These are phyloP conservation scores for Drosophila neocordata DNA, from an alignment of 1,140 invertebrate genomes.

Conservation along the genomic window DNA sequence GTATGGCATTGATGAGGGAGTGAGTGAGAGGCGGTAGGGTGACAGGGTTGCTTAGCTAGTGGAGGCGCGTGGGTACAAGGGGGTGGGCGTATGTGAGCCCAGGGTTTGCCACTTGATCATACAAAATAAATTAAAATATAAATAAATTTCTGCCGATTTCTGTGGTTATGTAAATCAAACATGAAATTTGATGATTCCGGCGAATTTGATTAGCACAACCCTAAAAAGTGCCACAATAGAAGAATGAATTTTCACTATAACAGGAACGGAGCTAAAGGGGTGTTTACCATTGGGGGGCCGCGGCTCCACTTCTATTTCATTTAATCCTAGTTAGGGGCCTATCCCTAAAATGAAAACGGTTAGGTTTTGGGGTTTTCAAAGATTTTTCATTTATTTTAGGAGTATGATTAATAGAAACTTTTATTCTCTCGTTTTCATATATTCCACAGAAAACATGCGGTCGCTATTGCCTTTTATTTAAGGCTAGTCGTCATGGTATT, in stretches of 20 bases:
- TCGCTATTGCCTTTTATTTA: conserved; percentile 86
- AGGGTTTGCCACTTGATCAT: conserved; percentile 2
- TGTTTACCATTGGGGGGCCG: no score
- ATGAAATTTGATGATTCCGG: conserved; percentile 32
- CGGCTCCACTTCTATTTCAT: no score
- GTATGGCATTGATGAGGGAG: not conserved
- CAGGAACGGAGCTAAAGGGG: not conserved
- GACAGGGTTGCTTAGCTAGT: not conserved
- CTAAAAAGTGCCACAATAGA: conserved; percentile 22
- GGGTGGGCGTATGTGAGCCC: not conserved
- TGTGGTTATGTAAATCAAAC: conserved; percentile 43
- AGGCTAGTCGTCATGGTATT: conserved; percentile 91
- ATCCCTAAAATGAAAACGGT: no score
- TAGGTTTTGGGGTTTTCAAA: no score
- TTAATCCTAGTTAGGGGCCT: no score
- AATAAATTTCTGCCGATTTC: conserved; percentile 4
- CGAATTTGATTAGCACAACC: conserved; percentile 55
- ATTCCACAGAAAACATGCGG: conserved; percentile 72
- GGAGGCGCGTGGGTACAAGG: not conserved
- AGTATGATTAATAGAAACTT: no score
- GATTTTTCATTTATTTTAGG: no score
- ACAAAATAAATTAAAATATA: not conserved
- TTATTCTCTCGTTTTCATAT: not conserved
- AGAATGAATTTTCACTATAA: not conserved
- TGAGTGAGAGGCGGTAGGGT: not conserved